phyloP scores from a whole-genome alignment of 1,140 invertebrate species.

The Drosophila pallidifrons region DNA sequence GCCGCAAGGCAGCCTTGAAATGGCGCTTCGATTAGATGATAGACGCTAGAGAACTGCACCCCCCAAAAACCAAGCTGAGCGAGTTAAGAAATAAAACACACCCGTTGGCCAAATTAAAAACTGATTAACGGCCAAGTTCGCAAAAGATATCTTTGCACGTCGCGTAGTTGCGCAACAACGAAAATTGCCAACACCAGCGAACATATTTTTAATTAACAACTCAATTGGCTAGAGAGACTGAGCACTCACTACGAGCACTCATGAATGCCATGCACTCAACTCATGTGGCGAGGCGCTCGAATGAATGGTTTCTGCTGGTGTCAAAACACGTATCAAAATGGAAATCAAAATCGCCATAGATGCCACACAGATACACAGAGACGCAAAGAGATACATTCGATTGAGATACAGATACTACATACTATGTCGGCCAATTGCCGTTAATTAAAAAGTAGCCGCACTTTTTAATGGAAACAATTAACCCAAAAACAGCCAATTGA shows the following conservation, averaged over 20 bases:
- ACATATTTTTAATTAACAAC: conserved; percentile 76
- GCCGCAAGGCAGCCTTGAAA: conserved; percentile 51
- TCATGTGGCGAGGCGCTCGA: neutral
- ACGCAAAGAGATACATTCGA: conserved; percentile 18
- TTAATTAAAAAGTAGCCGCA: conserved; percentile 83
- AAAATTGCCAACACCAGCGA: conserved; percentile 28
- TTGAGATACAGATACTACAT: conserved; percentile 34
- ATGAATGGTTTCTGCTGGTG: conserved; percentile 50
- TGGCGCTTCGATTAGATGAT: conserved; percentile 7
- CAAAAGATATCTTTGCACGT: conserved; percentile 64
- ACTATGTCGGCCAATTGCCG: conserved; percentile 68
- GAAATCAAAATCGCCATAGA: conserved; percentile 67
- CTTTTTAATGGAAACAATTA: conserved; percentile 84
- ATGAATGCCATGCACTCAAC: conserved; percentile 22
- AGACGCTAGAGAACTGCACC: conserved; percentile 1
- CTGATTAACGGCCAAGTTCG: conserved; percentile 42
- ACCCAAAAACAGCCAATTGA: conserved; percentile 80
- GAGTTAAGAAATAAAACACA: conserved; percentile 27
- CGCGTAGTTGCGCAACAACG: conserved; percentile 3
- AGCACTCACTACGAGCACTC: conserved; percentile 32
- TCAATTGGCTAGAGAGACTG: conserved; percentile 60
- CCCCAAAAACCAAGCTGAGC: neutral
- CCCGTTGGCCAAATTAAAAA: conserved; percentile 45
- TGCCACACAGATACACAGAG: conserved; percentile 26
- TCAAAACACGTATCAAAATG: conserved; percentile 81